phyloP scores from a whole-genome alignment of 2,888 invertebrate genomes.

The Patella depressa region DNA sequence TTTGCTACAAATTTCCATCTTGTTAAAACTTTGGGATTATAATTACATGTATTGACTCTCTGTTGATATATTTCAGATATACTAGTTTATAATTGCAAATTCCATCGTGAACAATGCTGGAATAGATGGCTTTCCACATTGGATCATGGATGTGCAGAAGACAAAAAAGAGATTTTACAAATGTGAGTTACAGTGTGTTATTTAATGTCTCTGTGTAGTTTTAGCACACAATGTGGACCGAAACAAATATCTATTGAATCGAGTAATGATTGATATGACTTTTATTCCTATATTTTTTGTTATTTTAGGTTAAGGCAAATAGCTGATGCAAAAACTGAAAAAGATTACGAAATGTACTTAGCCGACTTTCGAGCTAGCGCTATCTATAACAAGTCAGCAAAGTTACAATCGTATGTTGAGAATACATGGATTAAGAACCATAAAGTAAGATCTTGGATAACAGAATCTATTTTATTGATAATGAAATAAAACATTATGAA shows the following conservation, averaged over 20 bases:
- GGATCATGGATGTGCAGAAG: neutral
- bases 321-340: neutral
- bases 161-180: neutral
- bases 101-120: neutral
- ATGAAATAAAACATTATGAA: too few relatives aligned
- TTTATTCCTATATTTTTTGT: neutral
- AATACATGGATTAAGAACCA: neutral
- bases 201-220: too few relatives aligned
- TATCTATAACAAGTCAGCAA: neutral
- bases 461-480: too few relatives aligned
- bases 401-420: neutral
- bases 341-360: neutral
- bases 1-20: too few relatives aligned
- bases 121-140: neutral
- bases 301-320: neutral
- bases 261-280: too few relatives aligned
- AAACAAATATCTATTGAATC: too few relatives aligned
- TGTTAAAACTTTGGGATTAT: too few relatives aligned
- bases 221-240: too few relatives aligned
- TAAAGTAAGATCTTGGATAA: neutral
- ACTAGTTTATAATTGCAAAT: neutral
- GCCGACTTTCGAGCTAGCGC: neutral
- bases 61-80: neutral
- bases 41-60: too few relatives aligned
- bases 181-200: neutral